Conservation (phyloP, 2,888 invertebrate genomes). For the Tyria jacobaeae region DNA sequence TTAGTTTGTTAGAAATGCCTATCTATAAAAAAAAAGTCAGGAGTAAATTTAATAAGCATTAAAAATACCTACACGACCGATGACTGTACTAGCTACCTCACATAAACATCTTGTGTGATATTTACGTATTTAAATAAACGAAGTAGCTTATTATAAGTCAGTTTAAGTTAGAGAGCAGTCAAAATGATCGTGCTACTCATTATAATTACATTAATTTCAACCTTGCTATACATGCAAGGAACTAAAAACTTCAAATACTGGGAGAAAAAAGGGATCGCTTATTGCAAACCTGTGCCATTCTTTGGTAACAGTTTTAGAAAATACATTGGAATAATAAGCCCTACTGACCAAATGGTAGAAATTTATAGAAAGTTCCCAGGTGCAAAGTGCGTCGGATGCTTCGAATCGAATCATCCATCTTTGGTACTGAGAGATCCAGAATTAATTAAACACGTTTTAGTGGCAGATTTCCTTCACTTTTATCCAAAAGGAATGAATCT, state of each 20-base stretch:
- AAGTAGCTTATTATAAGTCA: background rate
- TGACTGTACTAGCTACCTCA: background rate
- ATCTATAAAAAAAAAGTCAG: no score
- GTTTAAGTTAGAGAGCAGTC: background rate
- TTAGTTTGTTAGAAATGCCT: no score
- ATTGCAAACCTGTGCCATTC: conserved; percentile 47
- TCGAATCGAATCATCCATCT: conserved; percentile 40
- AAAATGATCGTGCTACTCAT: conserved; percentile 14
- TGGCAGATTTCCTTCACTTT: conserved; percentile 54
- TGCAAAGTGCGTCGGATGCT: conserved; percentile 55
- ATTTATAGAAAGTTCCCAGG: conserved; percentile 46
- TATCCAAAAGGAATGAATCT: conserved; percentile 50
- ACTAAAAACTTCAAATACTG: conserved; percentile 47
- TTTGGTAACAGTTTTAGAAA: conserved; percentile 36
- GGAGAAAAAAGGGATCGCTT: conserved; percentile 40
- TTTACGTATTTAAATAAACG: conserved; percentile 5
- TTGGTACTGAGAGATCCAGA: conserved; percentile 53
- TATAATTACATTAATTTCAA: background rate
- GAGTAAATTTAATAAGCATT: no score
- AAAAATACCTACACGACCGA: background rate
- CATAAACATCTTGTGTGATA: background rate
- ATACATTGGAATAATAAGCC: conserved; percentile 32
- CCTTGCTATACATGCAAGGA: conserved; percentile 19
- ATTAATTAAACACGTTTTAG: conserved; percentile 48
- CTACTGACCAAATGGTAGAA: conserved; percentile 40